phyloP scores from a whole-genome alignment of 37 sponge, comb jelly and placozoan species.

The Chondrilla cf. caribensis region DNA sequence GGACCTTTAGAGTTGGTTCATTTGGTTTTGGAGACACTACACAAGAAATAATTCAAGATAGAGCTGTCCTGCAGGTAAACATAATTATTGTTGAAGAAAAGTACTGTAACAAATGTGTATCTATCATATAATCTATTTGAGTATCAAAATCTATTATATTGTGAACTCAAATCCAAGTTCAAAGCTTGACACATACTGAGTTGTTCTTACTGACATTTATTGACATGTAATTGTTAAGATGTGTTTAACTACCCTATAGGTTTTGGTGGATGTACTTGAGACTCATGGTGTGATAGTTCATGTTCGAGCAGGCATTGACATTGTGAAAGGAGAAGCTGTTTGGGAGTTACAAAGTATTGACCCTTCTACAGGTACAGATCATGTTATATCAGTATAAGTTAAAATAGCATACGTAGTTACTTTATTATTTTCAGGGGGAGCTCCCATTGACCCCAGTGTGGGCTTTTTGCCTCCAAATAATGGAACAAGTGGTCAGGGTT shows the following conservation, averaged over 20 bases:
- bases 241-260: neutral
- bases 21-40: slow-evolving; percentile 38
- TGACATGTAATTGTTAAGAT: neutral
- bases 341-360: slow-evolving; percentile 39
- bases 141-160: neutral
- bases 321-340: slow-evolving; percentile 16
- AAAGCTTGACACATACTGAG: neutral
- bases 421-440: slow-evolving; percentile 3
- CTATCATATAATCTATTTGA: neutral
- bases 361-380: slow-evolving; percentile 25
- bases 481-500: slow-evolving; percentile 38
- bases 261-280: neutral
- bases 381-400: too few species aligned
- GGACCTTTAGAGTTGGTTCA: slow-evolving; percentile 25
- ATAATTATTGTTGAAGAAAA: neutral
- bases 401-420: too few species aligned
- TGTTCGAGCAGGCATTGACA: slow-evolving; percentile 28
- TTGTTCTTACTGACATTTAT: neutral
- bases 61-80: slow-evolving; percentile 28
- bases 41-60: slow-evolving; percentile 1
- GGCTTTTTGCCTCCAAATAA: slow-evolving; percentile 42
- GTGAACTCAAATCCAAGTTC: neutral
- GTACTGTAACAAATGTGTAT: neutral
- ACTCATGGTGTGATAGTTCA: slow-evolving; percentile 26
- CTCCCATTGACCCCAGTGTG: slow-evolving; percentile 22